These are phyloP conservation scores for Bujurquina vittata DNA, from an alignment of 2,113 vertebrate species.

Conservation along the genomic window DNA sequence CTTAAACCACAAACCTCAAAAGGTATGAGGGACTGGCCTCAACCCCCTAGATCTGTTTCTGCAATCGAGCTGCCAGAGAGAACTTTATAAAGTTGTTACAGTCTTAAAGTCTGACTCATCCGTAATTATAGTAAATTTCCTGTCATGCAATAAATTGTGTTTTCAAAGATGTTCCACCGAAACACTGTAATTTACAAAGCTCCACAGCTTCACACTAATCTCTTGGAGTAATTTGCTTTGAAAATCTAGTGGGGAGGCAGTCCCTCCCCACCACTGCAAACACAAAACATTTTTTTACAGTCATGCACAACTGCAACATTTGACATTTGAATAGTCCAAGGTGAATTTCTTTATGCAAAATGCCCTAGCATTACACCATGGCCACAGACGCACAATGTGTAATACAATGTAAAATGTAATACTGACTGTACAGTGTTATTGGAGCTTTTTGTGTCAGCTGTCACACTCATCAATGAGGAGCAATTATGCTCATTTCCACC, in stretches of 20 bases:
- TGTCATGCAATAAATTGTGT: slow-evolving; percentile 14
- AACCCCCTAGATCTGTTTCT: neutral
- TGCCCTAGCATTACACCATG: slow-evolving; percentile 57
- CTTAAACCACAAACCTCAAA: slow-evolving; percentile 41
- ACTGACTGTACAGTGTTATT: neutral
- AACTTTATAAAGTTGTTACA: slow-evolving; percentile 18
- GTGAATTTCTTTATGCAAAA: slow-evolving; percentile 77
- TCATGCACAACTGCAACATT: slow-evolving; percentile 50
- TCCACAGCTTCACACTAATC: slow-evolving; percentile 11
- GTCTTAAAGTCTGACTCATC: slow-evolving; percentile 31
- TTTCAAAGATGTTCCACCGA: slow-evolving; percentile 15
- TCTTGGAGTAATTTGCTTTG: slow-evolving; percentile 56
- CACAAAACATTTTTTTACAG: slow-evolving; percentile 40
- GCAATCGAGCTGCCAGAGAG: neutral
- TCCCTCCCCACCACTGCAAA: slow-evolving; percentile 13
- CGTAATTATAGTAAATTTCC: slow-evolving; percentile 13
- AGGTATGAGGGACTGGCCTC: neutral
- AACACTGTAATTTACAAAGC: slow-evolving; percentile 5
- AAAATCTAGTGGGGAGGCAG: slow-evolving; percentile 52
- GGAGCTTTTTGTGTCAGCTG: neutral
- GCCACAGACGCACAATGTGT: slow-evolving; percentile 42
- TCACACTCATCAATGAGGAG: neutral
- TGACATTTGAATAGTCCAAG: slow-evolving; percentile 68
- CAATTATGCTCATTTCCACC: neutral
- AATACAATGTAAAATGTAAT: slow-evolving; percentile 56